These are phyloP conservation scores for Dasypogon diadema DNA, from an alignment of 2,888 invertebrate species.

Conservation along the genomic window DNA sequence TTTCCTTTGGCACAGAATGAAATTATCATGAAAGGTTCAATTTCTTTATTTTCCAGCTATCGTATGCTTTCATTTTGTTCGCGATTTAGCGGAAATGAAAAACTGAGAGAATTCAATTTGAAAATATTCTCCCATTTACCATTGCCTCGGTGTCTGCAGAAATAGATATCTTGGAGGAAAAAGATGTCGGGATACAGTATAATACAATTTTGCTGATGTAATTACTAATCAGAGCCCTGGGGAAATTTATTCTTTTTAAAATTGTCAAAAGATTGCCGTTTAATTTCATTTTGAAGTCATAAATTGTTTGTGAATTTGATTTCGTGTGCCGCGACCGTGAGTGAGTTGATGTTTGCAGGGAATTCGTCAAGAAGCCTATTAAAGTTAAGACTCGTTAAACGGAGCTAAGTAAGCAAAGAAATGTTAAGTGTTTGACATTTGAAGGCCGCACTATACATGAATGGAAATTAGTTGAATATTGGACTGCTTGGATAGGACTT, in stretches of 20 bases:
- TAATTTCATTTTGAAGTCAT: background rate
- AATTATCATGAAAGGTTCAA: constrained; percentile 7
- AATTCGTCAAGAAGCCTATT: too few relatives aligned
- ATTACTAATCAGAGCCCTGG: background rate
- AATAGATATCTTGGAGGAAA: background rate
- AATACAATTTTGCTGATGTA: constrained; percentile 21
- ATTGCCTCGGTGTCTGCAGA: background rate
- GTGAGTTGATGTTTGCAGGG: too few relatives aligned
- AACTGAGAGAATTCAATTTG: constrained; percentile 33
- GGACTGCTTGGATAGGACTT: too few relatives aligned
- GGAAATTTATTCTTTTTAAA: background rate
- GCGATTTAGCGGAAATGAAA: constrained; percentile 28
- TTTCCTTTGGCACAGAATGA: background rate
- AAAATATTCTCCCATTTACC: background rate
- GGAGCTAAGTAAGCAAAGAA: too few relatives aligned
- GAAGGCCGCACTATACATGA: too few relatives aligned
- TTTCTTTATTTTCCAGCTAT: constrained; percentile 5
- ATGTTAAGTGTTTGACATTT: too few relatives aligned
- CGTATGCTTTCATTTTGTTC: constrained; percentile 27
- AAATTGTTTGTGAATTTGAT: background rate
- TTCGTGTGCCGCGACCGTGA: background rate
- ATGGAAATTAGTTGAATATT: too few relatives aligned
- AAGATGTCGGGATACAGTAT: background rate
- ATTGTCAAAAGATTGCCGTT: constrained; percentile 20
- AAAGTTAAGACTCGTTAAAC: too few relatives aligned